Evolutionary conservation across 2,113 vertebrate species (phyloP).

Genomic region (Brachypteracias leptosomus): DNA sequence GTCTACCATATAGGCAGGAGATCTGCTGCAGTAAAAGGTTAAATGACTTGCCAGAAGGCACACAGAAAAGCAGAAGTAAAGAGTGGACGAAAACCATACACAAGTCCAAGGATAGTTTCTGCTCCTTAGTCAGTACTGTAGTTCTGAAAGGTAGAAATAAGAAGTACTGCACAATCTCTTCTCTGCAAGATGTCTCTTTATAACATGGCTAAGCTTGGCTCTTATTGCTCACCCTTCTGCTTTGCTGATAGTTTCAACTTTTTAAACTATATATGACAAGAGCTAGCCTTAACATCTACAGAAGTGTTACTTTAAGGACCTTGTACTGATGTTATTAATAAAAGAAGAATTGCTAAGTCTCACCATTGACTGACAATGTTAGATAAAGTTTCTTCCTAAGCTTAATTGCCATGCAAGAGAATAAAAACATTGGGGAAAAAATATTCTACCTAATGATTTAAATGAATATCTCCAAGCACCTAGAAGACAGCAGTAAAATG

Average conservation of each 20-base stretch:
- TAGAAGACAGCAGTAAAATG: not conserved
- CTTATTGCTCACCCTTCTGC: not conserved
- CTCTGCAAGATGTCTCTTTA: not conserved
- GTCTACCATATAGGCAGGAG: not conserved
- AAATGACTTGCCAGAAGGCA: not conserved
- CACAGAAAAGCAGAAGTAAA: not conserved
- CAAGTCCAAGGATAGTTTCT: not conserved
- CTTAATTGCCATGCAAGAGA: not conserved
- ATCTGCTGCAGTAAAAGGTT: not conserved
- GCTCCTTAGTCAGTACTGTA: not conserved
- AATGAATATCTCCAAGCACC: not conserved
- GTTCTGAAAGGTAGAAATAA: not conserved
- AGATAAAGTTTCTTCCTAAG: not conserved
- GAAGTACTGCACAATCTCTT: not conserved
- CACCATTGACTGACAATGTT: not conserved
- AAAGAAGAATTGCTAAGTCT: not conserved
- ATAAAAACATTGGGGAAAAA: not conserved
- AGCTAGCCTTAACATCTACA: not conserved
- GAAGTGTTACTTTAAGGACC: not conserved
- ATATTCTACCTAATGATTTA: not conserved
- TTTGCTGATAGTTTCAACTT: not conserved
- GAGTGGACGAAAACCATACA: not conserved
- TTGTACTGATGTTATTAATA: not conserved
- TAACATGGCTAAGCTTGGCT: not conserved
- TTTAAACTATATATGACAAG: not conserved